Conservation (phyloP, 2,888 invertebrate species). For the Andrena hattorfiana region DNA sequence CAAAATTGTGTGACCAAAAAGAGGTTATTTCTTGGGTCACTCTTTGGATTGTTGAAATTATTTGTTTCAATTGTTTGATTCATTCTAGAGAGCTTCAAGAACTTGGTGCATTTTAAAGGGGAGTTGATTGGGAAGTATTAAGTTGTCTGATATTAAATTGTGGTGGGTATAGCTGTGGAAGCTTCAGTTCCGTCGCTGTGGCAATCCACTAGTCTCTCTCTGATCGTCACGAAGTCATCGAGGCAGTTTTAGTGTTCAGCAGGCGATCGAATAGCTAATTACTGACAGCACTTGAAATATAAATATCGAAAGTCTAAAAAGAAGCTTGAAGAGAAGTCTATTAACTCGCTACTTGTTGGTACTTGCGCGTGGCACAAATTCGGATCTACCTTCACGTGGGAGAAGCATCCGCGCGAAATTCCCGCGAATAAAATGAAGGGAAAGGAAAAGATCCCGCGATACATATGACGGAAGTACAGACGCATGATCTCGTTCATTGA, state of each 20-base stretch:
- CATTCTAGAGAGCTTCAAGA: neutral
- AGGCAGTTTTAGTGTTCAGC: neutral
- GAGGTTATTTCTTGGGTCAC: no score
- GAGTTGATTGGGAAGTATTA: neutral
- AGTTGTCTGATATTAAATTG: neutral
- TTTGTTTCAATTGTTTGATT: no score
- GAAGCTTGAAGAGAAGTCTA: neutral
- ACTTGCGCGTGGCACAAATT: conserved; percentile 16
- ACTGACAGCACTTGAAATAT: neutral
- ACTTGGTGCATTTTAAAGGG: neutral
- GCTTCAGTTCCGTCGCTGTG: neutral
- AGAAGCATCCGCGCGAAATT: neutral
- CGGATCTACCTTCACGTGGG: neutral
- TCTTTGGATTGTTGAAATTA: no score
- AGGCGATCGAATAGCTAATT: neutral
- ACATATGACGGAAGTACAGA: neutral
- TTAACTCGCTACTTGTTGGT: neutral
- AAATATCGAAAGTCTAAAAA: neutral
- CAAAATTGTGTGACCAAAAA: no score
- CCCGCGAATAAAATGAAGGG: neutral
- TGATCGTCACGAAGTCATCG: neutral
- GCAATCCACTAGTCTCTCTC: neutral
- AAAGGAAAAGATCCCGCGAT: neutral
- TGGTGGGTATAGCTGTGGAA: neutral
- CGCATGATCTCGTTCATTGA: no score